Evolutionary conservation across 2,888 invertebrate species (phyloP).

Genomic region (Macrosiphum euphorbiae): DNA sequence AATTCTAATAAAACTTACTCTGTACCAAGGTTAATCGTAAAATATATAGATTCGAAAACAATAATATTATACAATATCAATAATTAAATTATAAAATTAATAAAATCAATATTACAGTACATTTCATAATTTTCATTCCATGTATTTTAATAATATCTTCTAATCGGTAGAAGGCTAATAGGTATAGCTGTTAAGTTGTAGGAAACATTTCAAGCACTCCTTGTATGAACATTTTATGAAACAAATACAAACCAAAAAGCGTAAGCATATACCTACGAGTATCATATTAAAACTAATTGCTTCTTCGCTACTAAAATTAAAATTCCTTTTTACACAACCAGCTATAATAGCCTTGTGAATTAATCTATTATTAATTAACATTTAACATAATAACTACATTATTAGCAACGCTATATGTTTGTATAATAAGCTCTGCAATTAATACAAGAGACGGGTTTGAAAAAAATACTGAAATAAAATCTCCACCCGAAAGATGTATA

Average conservation of each 20-base stretch:
- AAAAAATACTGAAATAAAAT: not conserved
- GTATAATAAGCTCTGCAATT: not conserved
- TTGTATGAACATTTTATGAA: not conserved
- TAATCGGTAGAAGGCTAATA: not conserved
- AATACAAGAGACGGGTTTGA: not conserved
- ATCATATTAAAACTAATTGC: not conserved
- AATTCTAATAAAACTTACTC: not conserved
- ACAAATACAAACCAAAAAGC: not conserved
- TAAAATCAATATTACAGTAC: not conserved
- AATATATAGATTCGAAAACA: not conserved
- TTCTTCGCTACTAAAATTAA: not conserved
- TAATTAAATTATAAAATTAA: not conserved
- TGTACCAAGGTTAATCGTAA: not conserved
- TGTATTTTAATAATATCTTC: not conserved
- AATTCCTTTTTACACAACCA: conserved; percentile 9
- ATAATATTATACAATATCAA: not conserved
- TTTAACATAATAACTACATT: not conserved
- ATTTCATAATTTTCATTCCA: not conserved
- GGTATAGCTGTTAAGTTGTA: not conserved
- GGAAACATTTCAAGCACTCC: not conserved
- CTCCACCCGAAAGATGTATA: not conserved
- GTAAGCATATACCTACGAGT: not conserved
- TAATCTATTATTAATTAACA: not conserved
- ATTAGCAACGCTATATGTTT: not conserved
- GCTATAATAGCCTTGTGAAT: not conserved